Evolutionary conservation across 2,113 vertebrate genomes (phyloP), one percentile per base, ranked within the genome.

Genomic region (Apistogramma diplotaenia): DNA sequence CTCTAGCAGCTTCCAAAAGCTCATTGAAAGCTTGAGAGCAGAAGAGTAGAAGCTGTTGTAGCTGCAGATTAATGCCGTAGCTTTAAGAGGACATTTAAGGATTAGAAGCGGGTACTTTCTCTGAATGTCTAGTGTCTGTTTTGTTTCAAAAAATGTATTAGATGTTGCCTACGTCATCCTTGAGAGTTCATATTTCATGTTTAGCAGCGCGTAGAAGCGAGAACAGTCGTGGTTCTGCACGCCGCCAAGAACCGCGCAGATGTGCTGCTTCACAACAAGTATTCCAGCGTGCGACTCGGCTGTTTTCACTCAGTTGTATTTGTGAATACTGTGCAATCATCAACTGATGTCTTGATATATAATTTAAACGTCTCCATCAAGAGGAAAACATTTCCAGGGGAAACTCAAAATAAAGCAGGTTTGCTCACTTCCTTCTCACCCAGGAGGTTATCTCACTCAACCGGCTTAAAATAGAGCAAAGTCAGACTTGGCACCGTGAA

Each of bases 391-490:
- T 25, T 73, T 82, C 55, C 1, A 4, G 81, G 37, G 71, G 81
- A 46, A 61, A 31, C 16, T 59, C 65, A 55, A 43, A 55, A 70
- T 61, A 11, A 77, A 83, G 79, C 88, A 85, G 85, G 56, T 75
- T 83, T 81, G 19, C 83, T 83, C 62, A 3, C 70, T 80, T 79
- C 8, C 51, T 61, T 53, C 56, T 85, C 80, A 78, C 81, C 83
- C 83, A 35, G 56, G 83, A 83, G 77, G 76, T 78, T 81, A 59
- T 87, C 78, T 67, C 77, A 78, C 80, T 72, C 70, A 29, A 58
- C 21, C 51, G 29, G 80, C 80, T 87, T 78, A 83, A 87, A 87
- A 87, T 85, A 85, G 83, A 85, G 80, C 83, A 81, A 78, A 87
- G 67, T 85, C 60, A 83, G 71, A 83, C 57, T 53, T 70, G 61